Conservation (phyloP, 2,888 invertebrate species). For the Sclerodermus sp. region DNA sequence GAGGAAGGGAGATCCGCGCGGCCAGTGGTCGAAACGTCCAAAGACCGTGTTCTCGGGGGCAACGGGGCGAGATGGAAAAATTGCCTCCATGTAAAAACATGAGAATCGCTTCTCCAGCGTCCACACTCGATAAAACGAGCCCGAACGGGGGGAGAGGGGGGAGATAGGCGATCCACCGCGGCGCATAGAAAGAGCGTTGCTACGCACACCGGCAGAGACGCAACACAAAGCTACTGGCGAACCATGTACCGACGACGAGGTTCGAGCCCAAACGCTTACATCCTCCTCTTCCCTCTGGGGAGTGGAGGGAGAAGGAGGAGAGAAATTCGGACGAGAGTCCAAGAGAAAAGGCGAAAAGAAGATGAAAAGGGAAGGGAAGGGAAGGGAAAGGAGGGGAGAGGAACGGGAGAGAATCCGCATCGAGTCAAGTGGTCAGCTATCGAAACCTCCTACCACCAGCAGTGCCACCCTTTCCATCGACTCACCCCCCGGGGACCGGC, state of each 20-base stretch:
- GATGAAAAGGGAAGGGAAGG: constrained; percentile 9
- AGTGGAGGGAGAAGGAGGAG: too few species aligned
- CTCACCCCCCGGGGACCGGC: constrained; percentile 29
- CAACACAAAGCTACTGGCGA: too few species aligned
- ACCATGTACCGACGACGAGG: constrained; percentile 12
- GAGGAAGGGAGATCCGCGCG: constrained; percentile 7
- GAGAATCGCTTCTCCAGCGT: constrained; percentile 51
- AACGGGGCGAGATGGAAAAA: constrained; percentile 56
- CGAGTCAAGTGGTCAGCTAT: constrained; percentile 53
- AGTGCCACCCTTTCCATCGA: neutral
- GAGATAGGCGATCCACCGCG: constrained; percentile 3
- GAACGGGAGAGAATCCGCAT: constrained; percentile 24
- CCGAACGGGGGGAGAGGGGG: constrained; percentile 16
- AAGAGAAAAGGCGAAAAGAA: constrained; percentile 10
- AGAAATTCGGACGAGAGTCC: constrained; percentile 10
- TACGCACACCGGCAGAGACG: too few species aligned
- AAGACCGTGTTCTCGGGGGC: constrained; percentile 43
- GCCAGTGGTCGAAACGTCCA: constrained; percentile 29
- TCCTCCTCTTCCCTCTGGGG: too few species aligned
- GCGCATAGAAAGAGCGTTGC: constrained; percentile 1
- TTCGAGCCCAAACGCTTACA: constrained; percentile 20
- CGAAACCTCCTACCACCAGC: constrained; percentile 38
- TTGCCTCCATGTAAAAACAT: constrained; percentile 59
- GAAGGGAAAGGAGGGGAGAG: constrained; percentile 14
- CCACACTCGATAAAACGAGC: constrained; percentile 54